A percentile compares a stretch with the other conserved stretches of the same genome.
Conservation (phyloP, 2,113 vertebrate species). For the Nicator chloris region DNA sequence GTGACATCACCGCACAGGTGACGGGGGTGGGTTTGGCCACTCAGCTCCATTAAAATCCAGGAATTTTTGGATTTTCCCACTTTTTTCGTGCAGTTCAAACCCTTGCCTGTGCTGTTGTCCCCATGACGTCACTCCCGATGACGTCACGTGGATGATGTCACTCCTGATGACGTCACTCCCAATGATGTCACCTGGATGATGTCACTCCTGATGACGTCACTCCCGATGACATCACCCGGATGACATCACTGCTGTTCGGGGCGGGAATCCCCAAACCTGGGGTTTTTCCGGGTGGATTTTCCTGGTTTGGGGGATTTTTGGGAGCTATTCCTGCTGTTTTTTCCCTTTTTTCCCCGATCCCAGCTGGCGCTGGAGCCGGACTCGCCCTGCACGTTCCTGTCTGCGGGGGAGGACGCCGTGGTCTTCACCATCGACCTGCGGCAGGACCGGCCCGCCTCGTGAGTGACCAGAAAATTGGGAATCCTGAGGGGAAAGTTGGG, state of each 20-base stretch:
- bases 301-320: background rate
- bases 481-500: background rate
- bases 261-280: background rate
- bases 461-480: constrained; percentile 57
- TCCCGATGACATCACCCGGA: background rate
- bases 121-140: background rate
- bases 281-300: background rate
- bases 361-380: constrained; percentile 96
- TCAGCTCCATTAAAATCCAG: background rate
- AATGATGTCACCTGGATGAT: background rate
- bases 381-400: constrained; percentile 94
- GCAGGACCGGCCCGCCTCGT: constrained; percentile 90
- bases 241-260: accelerated
- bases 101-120: background rate
- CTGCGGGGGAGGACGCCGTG: constrained; percentile 94
- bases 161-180: background rate
- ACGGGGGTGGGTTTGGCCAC: background rate
- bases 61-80: background rate
- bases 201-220: background rate
- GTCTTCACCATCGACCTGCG: constrained; percentile 93
- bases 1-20: background rate
- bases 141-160: too few species aligned
- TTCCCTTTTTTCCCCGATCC: background rate
- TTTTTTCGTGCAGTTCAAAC: background rate
- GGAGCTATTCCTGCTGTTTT: background rate